These are phyloP conservation scores for Drosophila helvetica DNA, from an alignment of 2,888 invertebrate genomes.

Conservation along the genomic window DNA sequence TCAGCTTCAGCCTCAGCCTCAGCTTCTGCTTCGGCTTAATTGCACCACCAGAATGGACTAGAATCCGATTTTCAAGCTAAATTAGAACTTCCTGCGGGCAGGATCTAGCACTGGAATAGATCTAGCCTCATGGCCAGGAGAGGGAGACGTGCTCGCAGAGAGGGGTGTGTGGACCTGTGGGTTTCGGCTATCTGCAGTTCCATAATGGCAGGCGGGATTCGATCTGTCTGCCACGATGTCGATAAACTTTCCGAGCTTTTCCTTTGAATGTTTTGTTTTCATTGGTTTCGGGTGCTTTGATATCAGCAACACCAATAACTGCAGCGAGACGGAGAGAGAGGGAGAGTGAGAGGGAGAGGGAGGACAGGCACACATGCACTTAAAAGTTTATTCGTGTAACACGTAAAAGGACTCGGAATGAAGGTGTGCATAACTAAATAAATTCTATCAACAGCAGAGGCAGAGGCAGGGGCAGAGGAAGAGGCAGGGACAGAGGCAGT, in stretches of 20 bases:
- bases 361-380: constrained; percentile 32
- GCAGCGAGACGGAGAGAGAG: not conserved
- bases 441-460: constrained; percentile 74
- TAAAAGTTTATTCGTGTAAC: constrained; percentile 64
- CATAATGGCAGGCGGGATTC: no score
- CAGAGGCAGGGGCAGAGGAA: constrained; percentile 13
- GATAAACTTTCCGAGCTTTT: constrained; percentile 21
- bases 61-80: constrained; percentile 1
- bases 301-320: constrained; percentile 20
- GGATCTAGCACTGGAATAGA: no score
- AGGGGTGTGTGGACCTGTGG: no score
- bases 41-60: constrained; percentile 10
- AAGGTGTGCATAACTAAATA: constrained; percentile 80
- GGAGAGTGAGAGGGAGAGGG: not conserved
- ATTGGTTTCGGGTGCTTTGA: constrained; percentile 17
- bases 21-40: not conserved
- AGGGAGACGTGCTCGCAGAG: no score
- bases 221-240: constrained; percentile 12
- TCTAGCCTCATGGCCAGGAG: no score
- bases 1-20: constrained; percentile 5
- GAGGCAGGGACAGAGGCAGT: not conserved
- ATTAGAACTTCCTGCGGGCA: not conserved
- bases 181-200: no score
- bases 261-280: not conserved
- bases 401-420: constrained; percentile 75